Evolutionary conservation across 2,797 vertebrate genomes (phyloP), one percentile per base, ranked within the genome.

Genomic region (Peromyscus nudipes): DNA sequence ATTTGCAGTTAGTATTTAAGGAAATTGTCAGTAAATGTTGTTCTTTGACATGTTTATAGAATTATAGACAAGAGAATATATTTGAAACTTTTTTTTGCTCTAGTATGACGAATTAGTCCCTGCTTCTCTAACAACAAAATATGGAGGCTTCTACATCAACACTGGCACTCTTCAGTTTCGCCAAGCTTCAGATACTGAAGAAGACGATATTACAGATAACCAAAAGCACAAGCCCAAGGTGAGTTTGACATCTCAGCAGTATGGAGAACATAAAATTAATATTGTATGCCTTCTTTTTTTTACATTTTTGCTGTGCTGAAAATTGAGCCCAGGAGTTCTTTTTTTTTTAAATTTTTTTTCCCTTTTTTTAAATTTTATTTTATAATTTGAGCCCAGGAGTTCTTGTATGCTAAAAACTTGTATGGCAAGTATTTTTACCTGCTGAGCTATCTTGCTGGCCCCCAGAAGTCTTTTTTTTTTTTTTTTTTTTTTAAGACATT

Each of bases 81-180:
- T 91, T 93, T 96, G 80, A 96, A 95, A 93, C 43, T 84, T 65
- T 93, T 93, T 96, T 97, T 92, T 23, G 97, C 91, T 76, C 62
- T 98, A 99, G 99, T 99, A 99, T 75, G 99, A 99, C 80, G 99
- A 99, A 98, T 99, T 99, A 98, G 99, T 99, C 62, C 99, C 99
- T 40, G 99, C 99, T 64, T 99, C 99, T 57, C 98, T 99, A 96
- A 99, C 99, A 98, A 99, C 99, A 60, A 99, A 99, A 98, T 99
- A 99, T 0, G 99, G 99, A 97, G 99, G 99, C 37, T 99, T 99
- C 98, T 99, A 99, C 98, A 99, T 99, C 98, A 99, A 99, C 98
- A 99, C 99, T 4, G 99, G 99, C 62, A 99, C 99, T 0, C 98
- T 99, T 97, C 99, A 99, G 98, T 99, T 99, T 98, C 99, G 99